phyloP scores from a whole-genome alignment of 2,113 vertebrate genomes.

The Onychostruthus taczanowskii region DNA sequence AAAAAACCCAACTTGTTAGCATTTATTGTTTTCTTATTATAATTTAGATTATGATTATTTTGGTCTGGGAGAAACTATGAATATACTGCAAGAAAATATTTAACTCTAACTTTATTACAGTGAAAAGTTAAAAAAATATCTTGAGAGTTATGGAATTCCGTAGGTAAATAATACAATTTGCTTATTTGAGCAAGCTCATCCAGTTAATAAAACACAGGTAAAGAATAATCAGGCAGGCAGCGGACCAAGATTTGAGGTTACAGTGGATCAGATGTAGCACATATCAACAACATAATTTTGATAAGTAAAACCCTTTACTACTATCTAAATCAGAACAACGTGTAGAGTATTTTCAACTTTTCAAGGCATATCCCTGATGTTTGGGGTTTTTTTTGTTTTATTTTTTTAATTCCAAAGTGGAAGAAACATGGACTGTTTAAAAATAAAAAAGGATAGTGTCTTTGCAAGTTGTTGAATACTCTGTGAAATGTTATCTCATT shows the following conservation, averaged over 20 bases:
- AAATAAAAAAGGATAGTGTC: not conserved
- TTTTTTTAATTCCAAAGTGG: not conserved
- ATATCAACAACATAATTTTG: not conserved
- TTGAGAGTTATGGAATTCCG: not conserved
- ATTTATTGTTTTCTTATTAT: not conserved
- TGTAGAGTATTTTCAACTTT: not conserved
- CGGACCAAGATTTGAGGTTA: not conserved
- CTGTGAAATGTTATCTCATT: not conserved
- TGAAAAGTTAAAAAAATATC: not conserved
- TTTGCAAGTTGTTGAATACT: not conserved
- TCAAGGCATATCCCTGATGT: not conserved
- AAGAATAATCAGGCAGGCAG: not conserved
- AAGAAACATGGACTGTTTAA: not conserved
- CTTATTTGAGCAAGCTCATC: not conserved
- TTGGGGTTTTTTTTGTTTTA: too few relatives aligned
- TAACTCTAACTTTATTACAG: not conserved
- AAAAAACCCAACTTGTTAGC: not conserved
- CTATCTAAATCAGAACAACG: not conserved
- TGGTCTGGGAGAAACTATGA: not conserved
- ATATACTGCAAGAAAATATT: not conserved
- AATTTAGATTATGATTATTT: not conserved
- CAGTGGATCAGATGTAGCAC: not conserved
- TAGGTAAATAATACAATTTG: not conserved
- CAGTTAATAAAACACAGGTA: not conserved
- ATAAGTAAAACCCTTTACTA: not conserved